These are phyloP conservation scores for Cercopithecus mona DNA, from an alignment of 2,113 vertebrate genomes.

Conservation along the genomic window DNA sequence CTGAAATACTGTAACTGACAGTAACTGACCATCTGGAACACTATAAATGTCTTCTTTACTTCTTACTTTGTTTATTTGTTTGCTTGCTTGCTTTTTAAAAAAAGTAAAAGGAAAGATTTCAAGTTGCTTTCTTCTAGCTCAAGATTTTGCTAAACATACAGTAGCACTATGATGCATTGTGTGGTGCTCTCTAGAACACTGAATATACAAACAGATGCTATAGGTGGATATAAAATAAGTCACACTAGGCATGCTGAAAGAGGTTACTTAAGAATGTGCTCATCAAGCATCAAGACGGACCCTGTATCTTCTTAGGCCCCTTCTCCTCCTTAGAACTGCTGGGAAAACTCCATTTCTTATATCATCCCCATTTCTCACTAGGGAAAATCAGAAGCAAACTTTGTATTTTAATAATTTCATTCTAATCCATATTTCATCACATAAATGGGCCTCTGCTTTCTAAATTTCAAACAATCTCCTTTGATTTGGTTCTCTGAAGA, in stretches of 20 bases:
- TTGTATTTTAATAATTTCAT: background rate
- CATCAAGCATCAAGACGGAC: background rate
- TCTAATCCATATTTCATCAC: conserved; percentile 21
- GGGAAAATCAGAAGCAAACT: conserved; percentile 45
- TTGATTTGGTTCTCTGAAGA: conserved; percentile 29
- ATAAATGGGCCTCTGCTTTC: background rate
- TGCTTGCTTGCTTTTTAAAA: background rate
- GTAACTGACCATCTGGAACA: background rate
- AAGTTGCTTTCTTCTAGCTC: background rate
- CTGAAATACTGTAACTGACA: background rate
- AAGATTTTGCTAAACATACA: background rate
- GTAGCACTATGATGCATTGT: background rate
- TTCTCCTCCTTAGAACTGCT: background rate
- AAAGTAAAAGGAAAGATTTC: background rate
- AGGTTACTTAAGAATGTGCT: background rate
- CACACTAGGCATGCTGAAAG: background rate
- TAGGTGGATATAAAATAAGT: background rate
- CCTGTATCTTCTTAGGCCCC: background rate
- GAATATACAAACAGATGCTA: background rate
- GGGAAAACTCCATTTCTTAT: background rate
- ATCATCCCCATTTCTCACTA: background rate
- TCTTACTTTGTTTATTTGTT: background rate
- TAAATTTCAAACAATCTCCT: conserved; percentile 27
- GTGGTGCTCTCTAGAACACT: background rate
- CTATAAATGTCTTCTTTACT: background rate